Evolutionary conservation across 2,888 invertebrate species (phyloP), one percentile per base, ranked within the genome.

Genomic region (Siphlonurus alternatus): DNA sequence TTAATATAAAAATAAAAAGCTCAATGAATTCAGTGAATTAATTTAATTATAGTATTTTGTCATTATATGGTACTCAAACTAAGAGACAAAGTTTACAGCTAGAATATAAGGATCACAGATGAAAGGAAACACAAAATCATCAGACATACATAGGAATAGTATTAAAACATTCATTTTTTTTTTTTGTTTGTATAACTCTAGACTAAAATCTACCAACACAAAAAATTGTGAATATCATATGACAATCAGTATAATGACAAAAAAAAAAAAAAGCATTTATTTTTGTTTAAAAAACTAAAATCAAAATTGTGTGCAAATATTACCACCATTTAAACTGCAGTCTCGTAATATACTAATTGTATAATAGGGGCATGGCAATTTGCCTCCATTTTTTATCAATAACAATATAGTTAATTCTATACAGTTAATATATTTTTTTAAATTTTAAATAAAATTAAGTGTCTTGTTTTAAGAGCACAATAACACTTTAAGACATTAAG

Each of bases 121-220:
- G 56, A 56, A 56, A 56, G 56, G 56, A 56, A 56, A 56, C 56
- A 56, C 56, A 56, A 56, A 56, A 56, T 51, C 53, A 56, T 56
- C 22, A n/a, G 19, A 22, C 56, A 56, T n/a, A 56, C 56, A 56
- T 22, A 22, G 19, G n/a, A 20, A 56, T 20, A 20, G 22, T 22
- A 56, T 56, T n/a, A 56, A n/a, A 22, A 56, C 56, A 20, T 56
- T 22, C 19, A 20, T 56, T 56, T 56, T 56, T 20, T 56, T 20
- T 20, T 56, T n/a, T 56, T 20, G 5, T 56, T 18, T 15, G n/a
- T 51, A 15, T 15, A 10, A 51, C 53, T n/a, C n/a, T 38, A 10
- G 5, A 38, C 38, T 38, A 38, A 38, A 38, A 38, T 38, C 38
- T 38, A 38, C 38, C 38, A 38, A 38, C 38, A 38, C 38, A 38